phyloP scores from a whole-genome alignment of 2,113 vertebrate species.

The Mesoclemmys tuberculata region DNA sequence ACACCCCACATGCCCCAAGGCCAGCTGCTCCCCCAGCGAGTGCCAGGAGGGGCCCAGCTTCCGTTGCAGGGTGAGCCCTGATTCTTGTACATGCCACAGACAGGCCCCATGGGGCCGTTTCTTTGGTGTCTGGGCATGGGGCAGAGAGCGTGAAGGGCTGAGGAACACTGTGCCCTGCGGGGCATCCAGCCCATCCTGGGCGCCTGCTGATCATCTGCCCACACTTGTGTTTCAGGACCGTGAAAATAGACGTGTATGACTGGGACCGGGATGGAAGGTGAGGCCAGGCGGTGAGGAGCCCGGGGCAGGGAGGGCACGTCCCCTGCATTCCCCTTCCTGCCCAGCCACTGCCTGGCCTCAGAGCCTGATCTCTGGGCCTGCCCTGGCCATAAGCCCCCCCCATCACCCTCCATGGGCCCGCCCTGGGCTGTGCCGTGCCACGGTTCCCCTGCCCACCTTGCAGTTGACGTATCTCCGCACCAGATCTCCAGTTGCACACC shows the following conservation, averaged over 20 bases:
- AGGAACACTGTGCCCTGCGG: not conserved
- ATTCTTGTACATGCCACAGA: too few species aligned
- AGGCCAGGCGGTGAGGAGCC: not conserved
- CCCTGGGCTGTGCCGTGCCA: not conserved
- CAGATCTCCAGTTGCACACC: too few species aligned
- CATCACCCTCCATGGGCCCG: too few species aligned
- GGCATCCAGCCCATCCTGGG: not conserved
- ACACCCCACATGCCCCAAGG: not conserved
- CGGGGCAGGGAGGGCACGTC: too few species aligned
- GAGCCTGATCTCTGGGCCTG: not conserved
- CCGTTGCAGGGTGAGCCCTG: too few species aligned
- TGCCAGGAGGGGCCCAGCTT: too few species aligned
- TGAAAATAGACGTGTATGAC: conserved; percentile 96
- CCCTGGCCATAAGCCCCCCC: too few species aligned
- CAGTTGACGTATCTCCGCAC: not conserved
- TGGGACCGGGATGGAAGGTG: conserved; percentile 99
- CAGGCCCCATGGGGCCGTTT: too few species aligned
- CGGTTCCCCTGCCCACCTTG: not conserved
- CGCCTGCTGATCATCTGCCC: not conserved
- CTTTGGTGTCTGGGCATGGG: too few species aligned
- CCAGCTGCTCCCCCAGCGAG: too few species aligned
- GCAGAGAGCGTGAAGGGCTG: too few species aligned
- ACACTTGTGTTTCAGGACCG: conserved; percentile 83
- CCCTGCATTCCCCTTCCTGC: accelerated
- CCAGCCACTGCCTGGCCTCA: not conserved